Conservation (phyloP, 1,140 invertebrate genomes). For the Drosophila obscura region DNA sequence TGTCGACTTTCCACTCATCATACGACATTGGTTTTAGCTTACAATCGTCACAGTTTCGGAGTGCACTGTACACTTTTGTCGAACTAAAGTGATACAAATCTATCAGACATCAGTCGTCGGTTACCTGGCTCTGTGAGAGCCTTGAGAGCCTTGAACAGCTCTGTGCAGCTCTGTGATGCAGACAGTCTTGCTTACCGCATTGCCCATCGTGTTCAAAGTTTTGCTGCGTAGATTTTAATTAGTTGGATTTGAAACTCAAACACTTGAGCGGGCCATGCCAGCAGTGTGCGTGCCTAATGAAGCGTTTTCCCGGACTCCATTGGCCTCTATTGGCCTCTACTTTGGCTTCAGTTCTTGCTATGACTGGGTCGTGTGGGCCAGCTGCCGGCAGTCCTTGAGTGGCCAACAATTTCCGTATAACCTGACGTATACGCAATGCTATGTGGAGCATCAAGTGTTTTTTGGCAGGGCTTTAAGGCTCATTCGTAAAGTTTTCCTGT, state of each 20-base stretch:
- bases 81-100: no score
- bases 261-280: constrained; percentile 44
- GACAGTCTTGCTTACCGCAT: not conserved
- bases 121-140: no score
- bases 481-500: constrained; percentile 38
- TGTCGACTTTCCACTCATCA: no score
- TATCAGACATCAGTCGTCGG: no score
- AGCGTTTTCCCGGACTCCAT: constrained; percentile 35
- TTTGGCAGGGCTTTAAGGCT: constrained; percentile 32
- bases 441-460: constrained; percentile 60
- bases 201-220: constrained; percentile 41
- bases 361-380: not conserved
- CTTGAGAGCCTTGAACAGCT: not conserved
- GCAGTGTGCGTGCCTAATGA: constrained; percentile 69
- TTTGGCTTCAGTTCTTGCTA: not conserved
- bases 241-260: constrained; percentile 75
- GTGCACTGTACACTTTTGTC: no score
- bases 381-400: not conserved
- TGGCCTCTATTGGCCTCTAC: constrained; percentile 3
- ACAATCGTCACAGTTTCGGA: no score
- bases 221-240: constrained; percentile 78
- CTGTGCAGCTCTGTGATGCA: not conserved
- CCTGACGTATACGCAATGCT: constrained; percentile 54
- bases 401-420: not conserved
- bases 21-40: no score